Percentiles rank a stretch among this genome's conserved stretches.
These are phyloP conservation scores for Stratiomys singularior DNA, from an alignment of 2,888 invertebrate genomes.

Conservation along the genomic window DNA sequence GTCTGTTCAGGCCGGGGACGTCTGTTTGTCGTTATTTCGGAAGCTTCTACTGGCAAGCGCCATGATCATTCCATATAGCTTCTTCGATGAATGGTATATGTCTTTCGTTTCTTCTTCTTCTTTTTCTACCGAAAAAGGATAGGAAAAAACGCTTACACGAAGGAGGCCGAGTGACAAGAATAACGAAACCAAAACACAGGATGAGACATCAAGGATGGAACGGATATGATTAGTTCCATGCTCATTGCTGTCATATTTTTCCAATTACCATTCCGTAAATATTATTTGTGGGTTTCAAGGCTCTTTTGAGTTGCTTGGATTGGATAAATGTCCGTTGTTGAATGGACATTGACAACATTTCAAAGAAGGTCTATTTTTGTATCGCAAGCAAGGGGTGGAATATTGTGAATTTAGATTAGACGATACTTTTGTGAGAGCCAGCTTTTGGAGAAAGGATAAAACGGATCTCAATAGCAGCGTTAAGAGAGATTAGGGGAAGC, in stretches of 20 bases:
- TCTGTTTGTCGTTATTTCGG: not conserved
- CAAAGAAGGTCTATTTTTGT: no score
- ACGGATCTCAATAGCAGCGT: no score
- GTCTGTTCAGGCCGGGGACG: not conserved
- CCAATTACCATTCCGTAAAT: constrained; percentile 13
- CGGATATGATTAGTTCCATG: constrained; percentile 35
- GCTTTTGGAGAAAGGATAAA: no score
- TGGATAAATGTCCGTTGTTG: no score
- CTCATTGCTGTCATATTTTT: constrained; percentile 25
- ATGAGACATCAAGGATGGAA: not conserved
- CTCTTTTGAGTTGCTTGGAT: no score
- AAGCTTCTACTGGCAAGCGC: not conserved
- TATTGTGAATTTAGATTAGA: no score
- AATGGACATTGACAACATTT: no score
- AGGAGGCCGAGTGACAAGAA: not conserved
- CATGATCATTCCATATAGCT: not conserved
- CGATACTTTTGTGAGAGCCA: no score
- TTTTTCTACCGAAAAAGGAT: not conserved
- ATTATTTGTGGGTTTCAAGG: not conserved
- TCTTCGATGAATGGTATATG: constrained; percentile 11
- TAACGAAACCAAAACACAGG: not conserved
- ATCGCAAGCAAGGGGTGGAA: no score
- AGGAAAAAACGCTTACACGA: not conserved
- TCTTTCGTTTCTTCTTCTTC: constrained; percentile 16
- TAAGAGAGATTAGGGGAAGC: no score